Evolutionary conservation across 2,888 invertebrate genomes (phyloP).

Genomic region (Heteropelma amictum): DNA sequence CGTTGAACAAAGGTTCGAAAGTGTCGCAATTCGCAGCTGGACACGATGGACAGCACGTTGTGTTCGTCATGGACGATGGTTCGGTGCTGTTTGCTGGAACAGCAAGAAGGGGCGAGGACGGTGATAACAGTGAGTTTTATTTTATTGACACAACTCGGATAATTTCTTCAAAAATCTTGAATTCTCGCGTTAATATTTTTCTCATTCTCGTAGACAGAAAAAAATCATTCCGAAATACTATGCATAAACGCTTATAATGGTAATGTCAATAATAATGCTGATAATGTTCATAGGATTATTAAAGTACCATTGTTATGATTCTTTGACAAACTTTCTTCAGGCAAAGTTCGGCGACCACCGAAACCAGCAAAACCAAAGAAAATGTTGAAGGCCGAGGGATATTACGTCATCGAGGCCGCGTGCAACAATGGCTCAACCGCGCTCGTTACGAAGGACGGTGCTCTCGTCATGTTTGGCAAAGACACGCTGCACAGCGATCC

Average conservation of each 20-base stretch:
- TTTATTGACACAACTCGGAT: too few relatives aligned
- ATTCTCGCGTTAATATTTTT: too few relatives aligned
- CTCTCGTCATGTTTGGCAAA: conserved; percentile 95
- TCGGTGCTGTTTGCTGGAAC: conserved; percentile 91
- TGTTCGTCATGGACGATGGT: conserved; percentile 95
- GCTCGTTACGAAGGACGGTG: conserved; percentile 93
- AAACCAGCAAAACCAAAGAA: conserved; percentile 96
- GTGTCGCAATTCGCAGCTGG: conserved; percentile 91
- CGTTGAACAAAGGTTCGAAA: conserved; percentile 86
- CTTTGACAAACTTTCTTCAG: conserved; percentile 62
- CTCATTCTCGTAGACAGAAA: too few relatives aligned
- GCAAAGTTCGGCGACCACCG: conserved; percentile 85
- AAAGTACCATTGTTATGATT: neutral
- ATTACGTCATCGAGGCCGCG: conserved; percentile 89
- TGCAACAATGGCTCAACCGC: conserved; percentile 98
- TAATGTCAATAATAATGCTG: too few relatives aligned
- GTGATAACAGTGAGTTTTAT: conserved; percentile 84
- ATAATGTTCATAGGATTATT: too few relatives aligned
- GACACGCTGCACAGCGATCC: conserved; percentile 92
- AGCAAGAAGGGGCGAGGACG: conserved; percentile 95
- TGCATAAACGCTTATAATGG: too few relatives aligned
- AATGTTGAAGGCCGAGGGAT: conserved; percentile 93
- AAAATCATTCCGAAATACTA: too few relatives aligned
- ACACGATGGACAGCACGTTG: conserved; percentile 95
- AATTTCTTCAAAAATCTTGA: too few relatives aligned